Base-by-base conservation (phyloP, 2,888 invertebrate species). In the Perizoma flavofasciatum region DNA sequence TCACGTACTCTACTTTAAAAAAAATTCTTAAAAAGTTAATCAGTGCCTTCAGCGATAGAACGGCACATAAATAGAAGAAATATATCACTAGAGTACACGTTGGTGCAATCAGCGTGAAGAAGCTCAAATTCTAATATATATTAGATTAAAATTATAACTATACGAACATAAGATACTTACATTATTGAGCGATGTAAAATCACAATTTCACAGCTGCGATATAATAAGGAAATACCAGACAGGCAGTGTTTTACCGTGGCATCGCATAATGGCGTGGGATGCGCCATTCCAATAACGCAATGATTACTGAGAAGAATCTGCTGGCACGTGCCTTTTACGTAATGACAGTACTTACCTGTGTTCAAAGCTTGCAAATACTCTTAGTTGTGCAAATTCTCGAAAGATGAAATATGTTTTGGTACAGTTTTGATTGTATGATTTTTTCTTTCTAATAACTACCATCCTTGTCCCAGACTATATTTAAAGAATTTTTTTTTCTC, bases 181-280 rank as follows among this genome's bases (percentile, higher is more conserved):
- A 58, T 58, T 37, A 37, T 51, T 51, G 51, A 55, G 52, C 46
- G 48, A 48, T 49, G 52, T 46, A 62, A 55, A 54, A 62, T 58
- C 44, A 69, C 68, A 75, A 79, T 80, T 77, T 79, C 72, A 74
- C 77, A 73, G 68, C 71, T 68, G 62, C 58, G 58, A 66, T 68
- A 72, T 75, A 78, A 76, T 78, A 74, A 75, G 79, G 75, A 78
- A 79, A 67, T 75, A 73, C 70, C 70, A 67, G 66, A 69, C 49
- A 51, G 70, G 66, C 69, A 68, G 75, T 74, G 66, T 72, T 77
- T 70, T 70, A 72, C 70, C 74, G 74, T 73, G 71, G 70, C 71
- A 75, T 80, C 77, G 65, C 70, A 69, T 77, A 73, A 77, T 75
- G 67, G 68, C 73, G 69, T 69, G 68, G 69, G 75, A 79, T 77